Conservation (phyloP, 1,140 invertebrate genomes). For the Neuroterus valhalla region DNA sequence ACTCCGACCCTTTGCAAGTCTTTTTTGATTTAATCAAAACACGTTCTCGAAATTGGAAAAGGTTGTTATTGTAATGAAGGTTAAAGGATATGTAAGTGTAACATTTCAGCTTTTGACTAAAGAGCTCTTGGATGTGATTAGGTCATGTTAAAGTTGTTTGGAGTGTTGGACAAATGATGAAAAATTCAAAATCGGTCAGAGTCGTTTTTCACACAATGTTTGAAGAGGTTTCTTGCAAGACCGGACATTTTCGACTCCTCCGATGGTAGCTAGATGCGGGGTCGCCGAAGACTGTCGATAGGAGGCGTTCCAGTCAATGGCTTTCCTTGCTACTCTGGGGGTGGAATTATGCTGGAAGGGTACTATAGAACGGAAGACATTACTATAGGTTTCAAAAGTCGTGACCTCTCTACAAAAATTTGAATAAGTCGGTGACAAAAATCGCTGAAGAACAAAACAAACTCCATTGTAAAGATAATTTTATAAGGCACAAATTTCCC, state of each 20-base stretch:
- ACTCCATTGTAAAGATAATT: too few relatives aligned
- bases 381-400: too few relatives aligned
- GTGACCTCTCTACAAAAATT: too few relatives aligned
- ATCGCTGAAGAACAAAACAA: too few relatives aligned
- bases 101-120: too few relatives aligned
- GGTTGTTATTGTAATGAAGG: neutral
- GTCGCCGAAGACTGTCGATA: conserved; percentile 42
- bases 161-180: neutral
- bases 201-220: conserved; percentile 31
- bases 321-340: conserved; percentile 38
- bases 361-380: conserved; percentile 18
- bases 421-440: too few relatives aligned
- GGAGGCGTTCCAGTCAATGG: conserved; percentile 46
- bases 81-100: conserved; percentile 6
- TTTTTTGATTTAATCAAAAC: conserved; percentile 17
- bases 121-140: neutral
- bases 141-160: neutral
- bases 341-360: conserved; percentile 35
- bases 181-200: neutral
- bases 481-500: too few relatives aligned
- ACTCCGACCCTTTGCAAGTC: conserved; percentile 34
- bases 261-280: conserved; percentile 26
- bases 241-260: conserved; percentile 46
- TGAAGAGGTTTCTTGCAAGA: conserved; percentile 33
- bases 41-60: conserved; percentile 10